Base-by-base conservation (phyloP, 1,140 invertebrate genomes). In the Pseudomyrmex dendroicus region DNA sequence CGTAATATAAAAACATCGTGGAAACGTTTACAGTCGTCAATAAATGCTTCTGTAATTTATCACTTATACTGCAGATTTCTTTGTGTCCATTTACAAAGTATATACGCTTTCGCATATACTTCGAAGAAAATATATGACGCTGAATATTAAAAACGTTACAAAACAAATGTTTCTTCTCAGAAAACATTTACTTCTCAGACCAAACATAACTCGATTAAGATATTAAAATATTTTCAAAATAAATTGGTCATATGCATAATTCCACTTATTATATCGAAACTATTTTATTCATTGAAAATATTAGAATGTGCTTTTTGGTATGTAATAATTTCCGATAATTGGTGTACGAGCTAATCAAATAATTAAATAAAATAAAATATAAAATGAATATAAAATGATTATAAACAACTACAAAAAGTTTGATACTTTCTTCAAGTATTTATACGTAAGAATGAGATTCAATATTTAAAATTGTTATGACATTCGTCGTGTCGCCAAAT, bases 321-420 rank as follows among this genome's bases (percentile, higher is more conserved):
- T 56, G 22, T 22, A 13, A 52, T 82, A 72, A 25, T 62, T 76
- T 64, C 48, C 10, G 44, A 46, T 17, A 66, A 76, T 87, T 72
- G 68, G 12, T 44, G 9, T 83, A 82, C 82, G 57, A 70, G 54
- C 63, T 72, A 74, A 88, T 84, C 54, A 76, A 88, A 76, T 56
- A 63, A n/a, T 66, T 25, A 35, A 35, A 35, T 35, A 35, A 35
- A 35, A 35, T 35, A 0, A 35, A 22, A 22, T 22, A 35, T 35
- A 20, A 20, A 20, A 20, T 20, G 20, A 20, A 20, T 20, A 35
- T 35, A 35, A 35, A 35, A 35, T 35, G 35, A 35, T 25, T 10
- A 72, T 70, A 44, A 59, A 44, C 13, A 10, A 3, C 12, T 25
- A 35, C 22, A 20, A 9, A 63, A 80, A 80, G 70, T 57, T 46